Conservation (phyloP, 2,888 invertebrate species). For the Amphipyra tragopoginis region DNA sequence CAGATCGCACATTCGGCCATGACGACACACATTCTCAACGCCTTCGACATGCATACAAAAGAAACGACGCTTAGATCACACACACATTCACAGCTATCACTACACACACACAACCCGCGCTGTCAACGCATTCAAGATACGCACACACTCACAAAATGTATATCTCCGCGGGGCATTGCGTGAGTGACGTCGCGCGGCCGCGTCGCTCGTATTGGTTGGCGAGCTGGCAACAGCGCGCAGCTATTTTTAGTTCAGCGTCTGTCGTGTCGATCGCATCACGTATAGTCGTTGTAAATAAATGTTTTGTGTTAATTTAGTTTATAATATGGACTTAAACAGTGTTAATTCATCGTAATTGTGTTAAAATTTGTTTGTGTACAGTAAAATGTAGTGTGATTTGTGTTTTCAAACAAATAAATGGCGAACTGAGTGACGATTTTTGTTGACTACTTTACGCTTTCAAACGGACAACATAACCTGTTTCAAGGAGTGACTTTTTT, state of each 20-base stretch:
- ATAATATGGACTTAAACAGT: not conserved
- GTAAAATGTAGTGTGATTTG: not conserved
- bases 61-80: conserved; percentile 10
- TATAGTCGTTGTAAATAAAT: conserved; percentile 19
- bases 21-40: conserved; percentile 44
- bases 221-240: conserved; percentile 44
- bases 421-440: conserved; percentile 4
- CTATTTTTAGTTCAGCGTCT: conserved; percentile 53
- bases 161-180: not conserved
- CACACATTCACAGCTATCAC: conserved; percentile 1
- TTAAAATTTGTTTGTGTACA: not conserved
- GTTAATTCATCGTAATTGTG: not conserved
- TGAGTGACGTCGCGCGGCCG: conserved; percentile 39
- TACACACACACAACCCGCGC: not conserved
- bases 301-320: conserved; percentile 10
- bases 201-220: conserved; percentile 49
- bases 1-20: conserved; percentile 38
- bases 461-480: not conserved
- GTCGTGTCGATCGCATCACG: conserved; percentile 56
- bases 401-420: not conserved
- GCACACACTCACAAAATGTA: conserved; percentile 4
- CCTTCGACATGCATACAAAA: conserved; percentile 17
- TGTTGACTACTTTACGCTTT: not conserved
- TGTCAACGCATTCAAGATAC: not conserved
- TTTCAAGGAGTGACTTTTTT: too few relatives aligned